A percentile compares a stretch with the other conserved stretches of the same genome.
phyloP scores from a whole-genome alignment of 2,888 invertebrate species.

The Helicoverpa assulta region DNA sequence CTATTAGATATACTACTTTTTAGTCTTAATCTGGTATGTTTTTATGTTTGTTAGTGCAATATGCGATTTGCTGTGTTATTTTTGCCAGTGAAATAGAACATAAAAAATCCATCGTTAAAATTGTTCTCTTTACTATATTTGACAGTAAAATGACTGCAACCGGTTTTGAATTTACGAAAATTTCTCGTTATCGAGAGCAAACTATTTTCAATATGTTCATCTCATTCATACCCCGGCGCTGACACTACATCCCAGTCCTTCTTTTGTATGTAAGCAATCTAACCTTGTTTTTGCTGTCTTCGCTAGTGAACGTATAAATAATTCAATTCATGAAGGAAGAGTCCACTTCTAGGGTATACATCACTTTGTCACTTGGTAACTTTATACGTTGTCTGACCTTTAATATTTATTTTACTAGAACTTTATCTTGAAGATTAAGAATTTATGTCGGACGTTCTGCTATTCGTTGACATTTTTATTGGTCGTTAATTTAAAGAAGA shows the following conservation, averaged over 20 bases:
- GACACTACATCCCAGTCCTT: constrained; percentile 19
- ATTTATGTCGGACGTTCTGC: constrained; percentile 35
- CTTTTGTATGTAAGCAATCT: constrained; percentile 36
- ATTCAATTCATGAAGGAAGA: constrained; percentile 44
- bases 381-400: constrained; percentile 33
- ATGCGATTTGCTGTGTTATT: too few relatives aligned
- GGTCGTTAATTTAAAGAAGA: constrained; percentile 23
- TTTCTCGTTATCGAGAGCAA: neutral
- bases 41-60: too few relatives aligned
- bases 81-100: too few relatives aligned
- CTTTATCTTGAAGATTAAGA: constrained; percentile 27
- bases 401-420: constrained; percentile 11
- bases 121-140: too few relatives aligned
- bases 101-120: too few relatives aligned
- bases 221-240: constrained; percentile 27
- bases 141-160: too few relatives aligned
- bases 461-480: constrained; percentile 21
- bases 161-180: too few relatives aligned
- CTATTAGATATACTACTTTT: too few relatives aligned
- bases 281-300: constrained; percentile 38
- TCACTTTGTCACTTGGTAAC: constrained; percentile 47
- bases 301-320: constrained; percentile 48
- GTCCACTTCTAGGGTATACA: constrained; percentile 30
- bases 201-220: neutral
- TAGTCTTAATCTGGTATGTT: too few relatives aligned